Evolutionary conservation across 2,888 invertebrate genomes (phyloP), one percentile per base, ranked within the genome.

Genomic region (Alentia gelatinosa): DNA sequence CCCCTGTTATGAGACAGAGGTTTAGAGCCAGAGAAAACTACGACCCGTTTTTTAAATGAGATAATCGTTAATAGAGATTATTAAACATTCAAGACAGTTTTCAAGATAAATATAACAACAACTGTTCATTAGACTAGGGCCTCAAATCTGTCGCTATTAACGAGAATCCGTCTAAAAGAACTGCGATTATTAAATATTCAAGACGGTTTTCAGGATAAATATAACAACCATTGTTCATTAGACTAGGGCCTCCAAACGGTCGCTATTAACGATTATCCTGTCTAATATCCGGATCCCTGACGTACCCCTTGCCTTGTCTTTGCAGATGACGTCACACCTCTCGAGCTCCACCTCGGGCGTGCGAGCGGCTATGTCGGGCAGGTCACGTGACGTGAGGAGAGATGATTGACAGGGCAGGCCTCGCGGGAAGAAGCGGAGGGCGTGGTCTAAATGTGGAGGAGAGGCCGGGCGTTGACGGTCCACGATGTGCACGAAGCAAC

Each of bases 361-460:
- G 15, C 86, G 26, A 4, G 74, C 26, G 37, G 26, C n/a, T 1
- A 86, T 86, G 23, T 47, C 15, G 15, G 35, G 23, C 1, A 86
- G 86, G 86, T 86, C 86, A 42, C 7, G 30, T 26, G 23, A 12
- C 9, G 42, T n/a, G 30, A 86, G 30, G 26, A 86, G 42, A 26
- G 86, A 86, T 4, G 86, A 86, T 12, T 47, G 47, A 30, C 86
- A 86, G 47, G 86, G 86, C 9, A 47, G 47, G n/a, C 86, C 86
- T 12, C n/a, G 5, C 9, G 86, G 86, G 86, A 47, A 86, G 86
- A 86, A 50, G 47, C 33, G 47, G 26, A 86, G 47, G 1, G 47
- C 35, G 23, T 47, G 23, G 30, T 47, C 47, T 5, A 86, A 47
- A 33, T 42, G 50, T 0, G 1, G 1, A 3, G 86, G 86, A 0